phyloP scores from a whole-genome alignment of 2,797 vertebrate species.

The Pangasius macronema region DNA sequence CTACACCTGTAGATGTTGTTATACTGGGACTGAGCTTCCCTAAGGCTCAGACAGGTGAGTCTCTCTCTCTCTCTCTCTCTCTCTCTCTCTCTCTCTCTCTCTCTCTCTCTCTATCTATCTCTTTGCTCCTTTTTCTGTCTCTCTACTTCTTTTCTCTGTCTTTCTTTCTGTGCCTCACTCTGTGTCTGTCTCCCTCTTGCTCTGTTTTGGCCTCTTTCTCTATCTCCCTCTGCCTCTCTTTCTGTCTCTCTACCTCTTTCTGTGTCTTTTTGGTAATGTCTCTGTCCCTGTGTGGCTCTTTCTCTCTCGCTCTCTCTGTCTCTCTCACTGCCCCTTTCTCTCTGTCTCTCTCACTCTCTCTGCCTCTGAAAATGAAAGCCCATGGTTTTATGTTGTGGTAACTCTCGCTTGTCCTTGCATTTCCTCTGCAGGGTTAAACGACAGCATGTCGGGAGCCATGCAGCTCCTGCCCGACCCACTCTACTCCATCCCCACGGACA shows the following conservation, averaged over 20 bases:
- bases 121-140: constrained; percentile 26
- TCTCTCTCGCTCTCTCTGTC: constrained; percentile 30
- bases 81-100: background rate
- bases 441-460: constrained; percentile 94
- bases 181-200: constrained; percentile 28
- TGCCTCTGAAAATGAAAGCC: background rate
- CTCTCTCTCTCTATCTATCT: background rate
- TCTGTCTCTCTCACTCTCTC: background rate
- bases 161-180: background rate
- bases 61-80: constrained; percentile 16
- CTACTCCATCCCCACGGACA: constrained; percentile 96
- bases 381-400: background rate
- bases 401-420: background rate
- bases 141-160: constrained; percentile 3
- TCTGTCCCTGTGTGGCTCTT: background rate
- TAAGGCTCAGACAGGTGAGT: constrained; percentile 84
- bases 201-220: background rate
- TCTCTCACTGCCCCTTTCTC: background rate
- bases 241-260: constrained; percentile 19
- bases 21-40: constrained; percentile 93
- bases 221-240: constrained; percentile 37
- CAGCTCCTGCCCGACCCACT: constrained; percentile 94
- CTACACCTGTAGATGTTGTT: constrained; percentile 95
- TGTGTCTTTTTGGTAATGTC: background rate
- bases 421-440: constrained; percentile 77